Evolutionary conservation across 2,888 invertebrate genomes (phyloP).

Genomic region (Macropis europaea): DNA sequence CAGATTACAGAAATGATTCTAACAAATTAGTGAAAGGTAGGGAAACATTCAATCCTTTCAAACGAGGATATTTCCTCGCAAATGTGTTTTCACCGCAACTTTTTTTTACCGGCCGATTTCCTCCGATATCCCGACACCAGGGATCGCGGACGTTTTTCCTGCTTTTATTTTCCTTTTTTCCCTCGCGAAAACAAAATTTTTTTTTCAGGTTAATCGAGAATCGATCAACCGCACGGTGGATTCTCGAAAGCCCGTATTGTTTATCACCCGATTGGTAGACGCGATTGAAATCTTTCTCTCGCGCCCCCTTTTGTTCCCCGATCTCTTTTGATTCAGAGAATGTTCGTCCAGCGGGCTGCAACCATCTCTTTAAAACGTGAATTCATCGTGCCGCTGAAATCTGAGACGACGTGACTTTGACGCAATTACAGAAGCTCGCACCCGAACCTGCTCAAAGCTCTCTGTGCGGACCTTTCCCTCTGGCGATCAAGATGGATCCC

Average conservation of each 20-base stretch:
- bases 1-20: too few relatives aligned
- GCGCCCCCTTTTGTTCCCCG: conserved; percentile 52
- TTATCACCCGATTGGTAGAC: conserved; percentile 69
- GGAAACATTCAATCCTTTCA: too few relatives aligned
- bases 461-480: not conserved
- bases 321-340: conserved; percentile 55
- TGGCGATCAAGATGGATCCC: not conserved
- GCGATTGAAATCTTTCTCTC: conserved; percentile 72
- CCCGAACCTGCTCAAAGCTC: not conserved
- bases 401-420: conserved; percentile 38
- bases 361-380: conserved; percentile 56
- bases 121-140: conserved; percentile 27
- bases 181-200: conserved; percentile 59
- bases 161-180: conserved; percentile 10
- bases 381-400: conserved; percentile 18
- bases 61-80: not conserved
- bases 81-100: conserved; percentile 24
- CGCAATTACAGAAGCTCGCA: conserved; percentile 27
- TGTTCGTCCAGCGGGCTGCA: conserved; percentile 53
- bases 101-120: conserved; percentile 22
- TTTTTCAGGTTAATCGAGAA: conserved; percentile 73
- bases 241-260: conserved; percentile 70
- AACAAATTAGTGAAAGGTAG: too few relatives aligned
- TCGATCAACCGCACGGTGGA: conserved; percentile 71
- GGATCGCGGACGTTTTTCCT: conserved; percentile 16